Conservation (phyloP, 2,888 invertebrate species). For the Acutogordius australiensis region DNA sequence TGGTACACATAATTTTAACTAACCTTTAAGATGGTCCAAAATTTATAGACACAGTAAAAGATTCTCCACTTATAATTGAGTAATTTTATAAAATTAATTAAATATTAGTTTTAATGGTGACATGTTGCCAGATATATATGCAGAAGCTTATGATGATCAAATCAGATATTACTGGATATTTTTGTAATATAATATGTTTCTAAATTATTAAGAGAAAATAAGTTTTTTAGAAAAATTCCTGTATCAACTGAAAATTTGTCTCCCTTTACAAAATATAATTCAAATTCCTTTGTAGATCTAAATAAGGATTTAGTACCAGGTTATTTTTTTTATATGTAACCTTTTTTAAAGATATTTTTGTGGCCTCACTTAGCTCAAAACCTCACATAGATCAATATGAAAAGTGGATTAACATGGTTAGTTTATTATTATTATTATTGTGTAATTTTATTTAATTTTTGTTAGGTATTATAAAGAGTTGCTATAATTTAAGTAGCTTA, state of each 20-base stretch:
- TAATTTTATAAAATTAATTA: constrained; percentile 21
- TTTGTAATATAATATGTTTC: too few species aligned
- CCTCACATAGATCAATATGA: constrained; percentile 2
- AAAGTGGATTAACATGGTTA: constrained; percentile 3
- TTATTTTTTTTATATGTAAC: too few species aligned
- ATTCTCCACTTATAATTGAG: constrained; percentile 15
- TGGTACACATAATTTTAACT: background rate
- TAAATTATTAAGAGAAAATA: too few species aligned
- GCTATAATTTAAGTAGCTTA: too few species aligned
- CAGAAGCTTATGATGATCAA: constrained; percentile 29
- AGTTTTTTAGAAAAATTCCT: background rate
- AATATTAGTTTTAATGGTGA: constrained; percentile 59
- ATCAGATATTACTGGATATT: constrained; percentile 15
- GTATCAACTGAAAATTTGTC: background rate
- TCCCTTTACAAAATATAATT: constrained; percentile 35
- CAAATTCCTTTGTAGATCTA: constrained; percentile 60
- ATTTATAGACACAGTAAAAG: constrained; percentile 6
- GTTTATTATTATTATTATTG: too few species aligned
- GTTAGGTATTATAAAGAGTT: too few species aligned
- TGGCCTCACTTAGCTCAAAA: background rate
- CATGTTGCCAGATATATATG: constrained; percentile 68
- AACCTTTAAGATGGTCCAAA: too few species aligned
- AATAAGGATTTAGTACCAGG: constrained; percentile 47
- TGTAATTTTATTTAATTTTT: too few species aligned
- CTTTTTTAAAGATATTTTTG: too few species aligned